Percentiles rank a stretch among this genome's conserved stretches.
Evolutionary conservation across 1,140 invertebrate genomes (phyloP).

Genomic region (Drosophila lacteicornis): DNA sequence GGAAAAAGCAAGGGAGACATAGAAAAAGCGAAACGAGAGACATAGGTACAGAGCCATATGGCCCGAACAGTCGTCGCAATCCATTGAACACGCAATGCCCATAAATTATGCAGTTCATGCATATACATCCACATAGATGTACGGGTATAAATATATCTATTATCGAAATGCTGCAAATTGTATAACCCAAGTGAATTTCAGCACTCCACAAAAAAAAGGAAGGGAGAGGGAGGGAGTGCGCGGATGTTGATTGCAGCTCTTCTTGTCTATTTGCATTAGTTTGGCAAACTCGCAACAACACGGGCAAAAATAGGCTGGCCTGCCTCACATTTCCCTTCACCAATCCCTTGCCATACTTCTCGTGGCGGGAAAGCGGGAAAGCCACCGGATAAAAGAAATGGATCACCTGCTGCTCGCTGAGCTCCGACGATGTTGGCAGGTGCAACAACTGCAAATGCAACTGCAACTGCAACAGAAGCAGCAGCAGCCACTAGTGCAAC

Average conservation of each 20-base stretch:
- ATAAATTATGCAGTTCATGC: constrained; percentile 80
- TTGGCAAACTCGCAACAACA: constrained; percentile 59
- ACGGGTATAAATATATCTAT: constrained; percentile 66
- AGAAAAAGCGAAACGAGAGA: constrained; percentile 5
- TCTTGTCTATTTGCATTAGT: constrained; percentile 80
- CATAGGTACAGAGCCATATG: constrained; percentile 66
- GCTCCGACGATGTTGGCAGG: constrained; percentile 65
- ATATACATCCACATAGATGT: constrained; percentile 54
- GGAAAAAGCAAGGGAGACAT: neutral
- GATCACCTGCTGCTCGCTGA: constrained; percentile 76
- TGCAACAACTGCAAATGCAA: constrained; percentile 64
- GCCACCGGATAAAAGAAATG: constrained; percentile 82
- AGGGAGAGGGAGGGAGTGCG: neutral
- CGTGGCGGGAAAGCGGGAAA: constrained; percentile 36
- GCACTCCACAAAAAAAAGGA: constrained; percentile 24
- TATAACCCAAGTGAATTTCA: constrained; percentile 57
- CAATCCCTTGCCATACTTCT: constrained; percentile 28
- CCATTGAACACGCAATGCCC: constrained; percentile 81
- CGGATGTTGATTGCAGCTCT: constrained; percentile 46
- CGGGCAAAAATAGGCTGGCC: constrained; percentile 64
- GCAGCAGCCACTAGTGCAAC: constrained; percentile 11
- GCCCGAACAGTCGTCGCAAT: constrained; percentile 66
- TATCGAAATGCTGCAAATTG: constrained; percentile 76
- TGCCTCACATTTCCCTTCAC: constrained; percentile 30
- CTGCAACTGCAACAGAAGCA: constrained; percentile 25